Percentiles rank a stretch among this genome's conserved stretches.
Evolutionary conservation across 2,113 vertebrate species (phyloP).

Genomic region (Heptranchias perlo): DNA sequence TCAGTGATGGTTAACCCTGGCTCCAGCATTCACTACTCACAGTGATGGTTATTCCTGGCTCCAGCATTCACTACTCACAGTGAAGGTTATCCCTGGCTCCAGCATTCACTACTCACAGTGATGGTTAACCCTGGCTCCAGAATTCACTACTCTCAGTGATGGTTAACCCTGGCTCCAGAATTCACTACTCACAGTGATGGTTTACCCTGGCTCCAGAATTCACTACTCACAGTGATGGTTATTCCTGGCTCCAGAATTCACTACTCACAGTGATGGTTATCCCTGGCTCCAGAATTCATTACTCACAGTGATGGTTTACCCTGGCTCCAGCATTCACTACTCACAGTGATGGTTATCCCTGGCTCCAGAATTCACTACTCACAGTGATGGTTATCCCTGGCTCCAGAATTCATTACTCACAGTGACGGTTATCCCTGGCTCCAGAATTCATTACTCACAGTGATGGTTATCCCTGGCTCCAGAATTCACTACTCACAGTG

Average conservation of each 20-base stretch:
- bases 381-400: too few relatives aligned
- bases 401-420: neutral
- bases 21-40: neutral
- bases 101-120: neutral
- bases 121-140: too few relatives aligned
- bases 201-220: too few relatives aligned
- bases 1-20: conserved; percentile 14
- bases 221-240: too few relatives aligned
- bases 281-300: neutral
- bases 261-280: too few relatives aligned
- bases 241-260: neutral
- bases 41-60: too few relatives aligned
- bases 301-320: too few relatives aligned
- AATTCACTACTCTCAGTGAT: neutral
- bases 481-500: neutral
- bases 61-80: neutral
- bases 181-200: conserved; percentile 14
- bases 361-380: neutral
- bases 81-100: too few relatives aligned
- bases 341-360: too few relatives aligned
- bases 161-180: too few relatives aligned
- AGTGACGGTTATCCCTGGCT: neutral
- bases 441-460: neutral
- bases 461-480: neutral
- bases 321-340: neutral